Base-by-base conservation (phyloP, 1,140 invertebrate genomes). In the Anoplolepis gracilipes region DNA sequence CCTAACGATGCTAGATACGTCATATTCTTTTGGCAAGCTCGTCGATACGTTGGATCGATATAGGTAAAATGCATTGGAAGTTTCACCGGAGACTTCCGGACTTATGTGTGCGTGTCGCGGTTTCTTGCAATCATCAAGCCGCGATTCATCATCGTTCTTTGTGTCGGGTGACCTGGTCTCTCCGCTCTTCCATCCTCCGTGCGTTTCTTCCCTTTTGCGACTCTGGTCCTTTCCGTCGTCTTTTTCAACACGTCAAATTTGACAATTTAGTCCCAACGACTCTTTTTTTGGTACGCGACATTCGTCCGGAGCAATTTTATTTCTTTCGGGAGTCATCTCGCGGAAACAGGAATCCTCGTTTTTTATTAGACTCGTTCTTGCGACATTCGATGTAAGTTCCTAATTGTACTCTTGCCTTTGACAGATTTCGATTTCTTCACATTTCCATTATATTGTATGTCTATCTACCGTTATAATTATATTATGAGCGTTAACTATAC, bases 61-160 rank as follows among this genome's bases (percentile, higher is more conserved):
- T 76, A 76, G 25, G 46, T 53, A 61, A 64, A 42, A 30, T 19
- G 30, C 70, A 49, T 73, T 59, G 16, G 67, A 28, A n/a, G 13
- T 57, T 78, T 28, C 28, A 36, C 46, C 49, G 8, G 39, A 59
- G 64, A 70, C 36, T 55, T 61, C 33, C 46, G 25, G 25, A 72
- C 30, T 53, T 30, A 11, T 61, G 75, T 64, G 57, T 55, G 61
- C 25, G 61, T 39, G 76, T 67, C 49, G 22, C 19, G 62, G 53
- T 91, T 91, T 91, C 91, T 91, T 90, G 77, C 78, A 55, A 62
- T 92, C 91, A 91, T 92, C 90, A 91, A 90, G 62, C 84, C 28
- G 72, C 88, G 85, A 92, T 92, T 92, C 88, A 91, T 92, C 91
- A 92, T 89, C 69, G 87, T 92, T 91, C 90, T 91, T 91, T 90